Percentiles rank a stretch among this genome's conserved stretches.
phyloP scores from a whole-genome alignment of 2,113 vertebrate genomes.

The Coreoperca whiteheadi region DNA sequence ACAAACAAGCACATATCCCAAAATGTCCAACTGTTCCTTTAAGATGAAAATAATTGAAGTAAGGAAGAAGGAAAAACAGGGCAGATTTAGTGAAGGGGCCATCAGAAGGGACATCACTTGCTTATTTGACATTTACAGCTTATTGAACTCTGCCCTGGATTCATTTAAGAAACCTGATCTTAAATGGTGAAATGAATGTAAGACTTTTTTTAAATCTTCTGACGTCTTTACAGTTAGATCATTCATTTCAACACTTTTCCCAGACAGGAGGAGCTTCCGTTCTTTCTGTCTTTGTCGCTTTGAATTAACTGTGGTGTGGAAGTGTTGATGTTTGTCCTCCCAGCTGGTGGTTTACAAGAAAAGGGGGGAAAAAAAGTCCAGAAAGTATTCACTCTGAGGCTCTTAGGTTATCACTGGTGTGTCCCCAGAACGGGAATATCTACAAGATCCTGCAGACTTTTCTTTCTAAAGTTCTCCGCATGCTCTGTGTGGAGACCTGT shows the following conservation, averaged over 20 bases:
- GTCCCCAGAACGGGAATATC: background rate
- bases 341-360: background rate
- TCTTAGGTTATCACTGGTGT: no score
- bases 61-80: no score
- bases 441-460: background rate
- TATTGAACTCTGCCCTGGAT: background rate
- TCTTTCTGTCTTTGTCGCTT: background rate
- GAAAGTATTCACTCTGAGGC: background rate
- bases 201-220: background rate
- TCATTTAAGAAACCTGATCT: no score
- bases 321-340: conserved; percentile 1
- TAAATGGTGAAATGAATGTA: background rate
- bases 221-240: background rate
- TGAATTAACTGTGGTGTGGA: conserved; percentile 9
- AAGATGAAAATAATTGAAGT: no score
- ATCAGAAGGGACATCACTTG: no score
- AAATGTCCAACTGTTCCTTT: background rate
- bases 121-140: background rate
- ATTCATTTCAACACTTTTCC: background rate
- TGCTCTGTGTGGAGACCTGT: background rate
- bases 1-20: background rate
- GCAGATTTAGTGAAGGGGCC: no score
- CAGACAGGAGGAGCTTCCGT: conserved; percentile 19
- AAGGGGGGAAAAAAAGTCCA: background rate
- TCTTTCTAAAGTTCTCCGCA: background rate